These are phyloP conservation scores for Stomatorhinus walkeri DNA, from an alignment of 2,797 vertebrate species.

Conservation along the genomic window DNA sequence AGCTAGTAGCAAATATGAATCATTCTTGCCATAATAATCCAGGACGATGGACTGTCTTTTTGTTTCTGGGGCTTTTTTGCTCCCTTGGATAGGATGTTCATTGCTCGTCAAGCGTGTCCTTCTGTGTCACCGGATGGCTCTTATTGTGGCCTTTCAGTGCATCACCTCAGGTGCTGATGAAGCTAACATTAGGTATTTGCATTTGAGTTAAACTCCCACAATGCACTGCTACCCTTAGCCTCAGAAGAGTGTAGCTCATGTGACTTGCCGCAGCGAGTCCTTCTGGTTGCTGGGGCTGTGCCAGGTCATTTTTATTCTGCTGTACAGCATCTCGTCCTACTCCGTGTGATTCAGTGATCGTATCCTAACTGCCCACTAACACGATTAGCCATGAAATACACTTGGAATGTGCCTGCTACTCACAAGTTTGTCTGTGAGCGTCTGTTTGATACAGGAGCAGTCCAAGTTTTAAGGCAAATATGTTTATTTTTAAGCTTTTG, in stretches of 20 bases:
- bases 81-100: background rate
- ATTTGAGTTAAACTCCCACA: background rate
- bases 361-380: background rate
- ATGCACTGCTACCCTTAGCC: background rate
- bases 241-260: background rate
- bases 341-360: background rate
- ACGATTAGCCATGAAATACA: background rate
- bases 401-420: background rate
- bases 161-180: background rate
- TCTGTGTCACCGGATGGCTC: background rate
- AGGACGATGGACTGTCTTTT: background rate
- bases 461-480: background rate
- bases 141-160: background rate
- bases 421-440: background rate
- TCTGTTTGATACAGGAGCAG: background rate
- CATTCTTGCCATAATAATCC: background rate
- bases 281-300: background rate
- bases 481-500: background rate
- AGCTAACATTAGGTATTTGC: background rate
- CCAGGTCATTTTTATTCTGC: conserved; percentile 8
- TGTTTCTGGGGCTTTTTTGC: background rate
- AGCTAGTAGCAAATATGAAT: background rate
- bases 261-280: conserved; percentile 4
- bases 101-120: background rate
- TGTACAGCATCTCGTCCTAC: background rate